phyloP scores from a whole-genome alignment of 2,888 invertebrate species.

The Enoplolaimus lenunculus region DNA sequence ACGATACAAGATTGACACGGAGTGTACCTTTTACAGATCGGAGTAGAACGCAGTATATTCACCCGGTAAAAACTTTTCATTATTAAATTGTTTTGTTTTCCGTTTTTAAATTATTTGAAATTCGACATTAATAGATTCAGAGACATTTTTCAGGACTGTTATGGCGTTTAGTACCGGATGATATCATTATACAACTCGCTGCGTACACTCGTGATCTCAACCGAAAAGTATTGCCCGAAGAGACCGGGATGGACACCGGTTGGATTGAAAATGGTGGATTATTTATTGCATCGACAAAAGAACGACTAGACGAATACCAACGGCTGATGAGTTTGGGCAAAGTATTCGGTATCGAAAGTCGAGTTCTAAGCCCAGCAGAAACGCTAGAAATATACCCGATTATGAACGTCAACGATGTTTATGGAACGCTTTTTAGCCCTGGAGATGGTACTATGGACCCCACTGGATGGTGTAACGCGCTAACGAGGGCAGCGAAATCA shows the following conservation, averaged over 20 bases:
- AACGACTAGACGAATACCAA: conserved; percentile 66
- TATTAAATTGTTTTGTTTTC: too few species aligned
- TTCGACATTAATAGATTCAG: too few species aligned
- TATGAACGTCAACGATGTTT: conserved; percentile 57
- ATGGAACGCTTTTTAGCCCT: conserved; percentile 62
- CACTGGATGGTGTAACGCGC: conserved; percentile 59
- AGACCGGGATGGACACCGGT: conserved; percentile 60
- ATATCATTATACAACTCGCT: conserved; percentile 66
- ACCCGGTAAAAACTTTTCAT: too few species aligned
- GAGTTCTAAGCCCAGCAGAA: conserved; percentile 57
- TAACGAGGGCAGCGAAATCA: conserved; percentile 56
- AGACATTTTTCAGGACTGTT: conserved; percentile 49
- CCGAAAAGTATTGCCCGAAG: conserved; percentile 53
- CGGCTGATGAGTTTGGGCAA: conserved; percentile 62
- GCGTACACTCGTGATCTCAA: conserved; percentile 57
- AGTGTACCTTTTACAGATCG: too few species aligned
- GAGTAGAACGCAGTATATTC: too few species aligned
- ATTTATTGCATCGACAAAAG: conserved; percentile 63
- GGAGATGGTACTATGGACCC: conserved; percentile 73
- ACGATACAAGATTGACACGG: too few species aligned
- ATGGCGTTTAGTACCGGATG: conserved; percentile 69
- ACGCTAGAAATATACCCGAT: conserved; percentile 62
- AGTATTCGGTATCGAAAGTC: conserved; percentile 60
- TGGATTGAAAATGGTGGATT: conserved; percentile 79
- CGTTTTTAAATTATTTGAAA: too few species aligned